Base-by-base conservation (phyloP, 2,888 invertebrate species). In the Zygaena filipendulae region DNA sequence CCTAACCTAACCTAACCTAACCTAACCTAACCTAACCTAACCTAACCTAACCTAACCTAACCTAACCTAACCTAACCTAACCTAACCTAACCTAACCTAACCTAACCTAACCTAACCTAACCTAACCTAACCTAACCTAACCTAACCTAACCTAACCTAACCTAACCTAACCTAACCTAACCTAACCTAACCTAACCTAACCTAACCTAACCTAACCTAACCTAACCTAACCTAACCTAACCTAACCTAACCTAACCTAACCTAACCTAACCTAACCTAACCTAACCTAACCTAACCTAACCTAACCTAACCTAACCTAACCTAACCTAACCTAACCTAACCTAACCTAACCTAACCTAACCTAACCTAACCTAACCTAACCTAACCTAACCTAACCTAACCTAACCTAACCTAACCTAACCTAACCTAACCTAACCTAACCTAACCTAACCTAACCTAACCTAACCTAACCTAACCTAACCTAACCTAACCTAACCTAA, bases 51-150 rank as follows among this genome's bases (percentile, higher is more conserved):
- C 36, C 32, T 32, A 36, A 32, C 32, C 33, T 33, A 33, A 33
- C 33, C 33, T 33, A 33, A 35, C 35, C 35, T 32, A 35, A 32
- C 35, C 32, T 32, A 32, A 35, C 35, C 35, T 32, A 35, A 35
- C 35, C 35, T 32, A 35, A 35, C 35, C 35, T 32, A 35, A 35
- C 35, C 35, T 32, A 35, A 32, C 32, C 34, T 34, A 35, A 35
- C 35, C 35, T 32, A 32, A 35, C 35, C 35, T 32, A 35, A 35
- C 30, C 30, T 31, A 29, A 29, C 27, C 30, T 29, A 33, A 33
- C 33, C 33, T 30, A 33, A 33, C 33, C 33, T 33, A 33, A 33
- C 33, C 33, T 30, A 33, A 33, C 33, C 33, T 33, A 33, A 33
- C 33, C 33, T 30, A 33, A 30, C 33, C 30, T 30, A 33, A 33